Evolutionary conservation across 2,888 invertebrate species (phyloP).

Genomic region (Nymphalis polychloros): DNA sequence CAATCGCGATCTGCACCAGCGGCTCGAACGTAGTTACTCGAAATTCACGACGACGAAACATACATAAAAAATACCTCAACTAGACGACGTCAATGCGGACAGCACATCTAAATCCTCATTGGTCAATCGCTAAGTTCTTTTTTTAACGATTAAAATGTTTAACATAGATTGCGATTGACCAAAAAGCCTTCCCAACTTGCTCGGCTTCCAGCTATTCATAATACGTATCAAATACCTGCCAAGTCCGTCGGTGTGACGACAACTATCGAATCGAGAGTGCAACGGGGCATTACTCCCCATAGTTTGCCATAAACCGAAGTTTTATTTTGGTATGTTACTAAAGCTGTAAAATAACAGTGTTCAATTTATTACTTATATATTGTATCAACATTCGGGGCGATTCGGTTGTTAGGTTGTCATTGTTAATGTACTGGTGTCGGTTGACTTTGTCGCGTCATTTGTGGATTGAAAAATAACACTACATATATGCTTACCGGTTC

Average conservation of each 20-base stretch:
- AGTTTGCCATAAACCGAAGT: constrained; percentile 77
- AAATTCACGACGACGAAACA: constrained; percentile 62
- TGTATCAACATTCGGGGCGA: constrained; percentile 48
- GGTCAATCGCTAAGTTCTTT: constrained; percentile 50
- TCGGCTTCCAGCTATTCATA: constrained; percentile 64
- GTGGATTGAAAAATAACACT: constrained; percentile 20
- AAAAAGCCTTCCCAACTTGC: constrained; percentile 49
- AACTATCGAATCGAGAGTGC: constrained; percentile 76
- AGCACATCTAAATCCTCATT: constrained; percentile 52
- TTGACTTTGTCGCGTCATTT: constrained; percentile 24
- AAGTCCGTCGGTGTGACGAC: constrained; percentile 80
- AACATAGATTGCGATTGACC: constrained; percentile 44
- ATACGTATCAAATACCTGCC: constrained; percentile 81
- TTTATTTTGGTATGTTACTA: constrained; percentile 77
- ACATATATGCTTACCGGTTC: constrained; percentile 70
- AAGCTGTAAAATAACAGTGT: constrained; percentile 80
- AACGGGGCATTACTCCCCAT: constrained; percentile 70
- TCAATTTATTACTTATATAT: constrained; percentile 75
- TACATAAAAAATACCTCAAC: constrained; percentile 69
- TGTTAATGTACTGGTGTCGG: constrained; percentile 30
- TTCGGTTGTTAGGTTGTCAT: constrained; percentile 34
- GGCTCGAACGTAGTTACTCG: constrained; percentile 47
- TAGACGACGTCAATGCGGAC: constrained; percentile 62
- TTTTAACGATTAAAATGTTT: constrained; percentile 31
- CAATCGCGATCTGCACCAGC: constrained; percentile 55